Base-by-base conservation (phyloP, 2,797 vertebrate species). In the Megaceryle alcyon region DNA sequence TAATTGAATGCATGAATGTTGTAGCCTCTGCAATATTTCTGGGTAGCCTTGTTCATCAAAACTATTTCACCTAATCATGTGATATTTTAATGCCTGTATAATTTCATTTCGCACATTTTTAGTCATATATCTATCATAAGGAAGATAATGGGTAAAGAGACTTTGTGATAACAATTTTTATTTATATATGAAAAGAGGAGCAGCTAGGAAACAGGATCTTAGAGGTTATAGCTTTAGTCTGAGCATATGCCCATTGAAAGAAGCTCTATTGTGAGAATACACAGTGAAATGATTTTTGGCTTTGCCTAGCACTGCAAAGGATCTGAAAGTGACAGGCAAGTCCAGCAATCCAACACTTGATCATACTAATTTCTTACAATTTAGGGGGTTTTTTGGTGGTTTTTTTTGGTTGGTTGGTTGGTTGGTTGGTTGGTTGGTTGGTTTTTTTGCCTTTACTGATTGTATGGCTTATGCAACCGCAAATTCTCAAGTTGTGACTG, bases 51-150 rank as follows among this genome's bases (percentile, higher is more conserved):
- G 66, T 88, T 79, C 83, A 95, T 94, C 73, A 91, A 80, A 93
- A 95, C 72, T 4, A 64, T 90, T 94, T 96, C 84, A 88, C 94
- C 31, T 93, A 90, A 91, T 90, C 94, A 92, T 70, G 54, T 91
- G 93, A 94, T 92, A 82, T 79, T 95, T 95, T 93, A 96, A 93
- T 93, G 70, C 33, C 87, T 83, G 61, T 75, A 69, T 92, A 95
- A 96, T 96, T 93, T 93, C 91, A 86, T 96, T 92, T 96, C 90
- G 94, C 85, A 92, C 63, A 31, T 73, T 95, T 92, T 96, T 95
- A 87, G 89, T 94, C 77, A 90, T 86, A 93, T 96, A 90, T 85
- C 75, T 95, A 89, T 53, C 77, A 72, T 92, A 93, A 88, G 57
- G 37, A 93, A 86, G 65, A 84, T 95, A 93, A 90, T 84, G 48